phyloP scores from a whole-genome alignment of 2,888 invertebrate genomes.

The Octodonta nipae region DNA sequence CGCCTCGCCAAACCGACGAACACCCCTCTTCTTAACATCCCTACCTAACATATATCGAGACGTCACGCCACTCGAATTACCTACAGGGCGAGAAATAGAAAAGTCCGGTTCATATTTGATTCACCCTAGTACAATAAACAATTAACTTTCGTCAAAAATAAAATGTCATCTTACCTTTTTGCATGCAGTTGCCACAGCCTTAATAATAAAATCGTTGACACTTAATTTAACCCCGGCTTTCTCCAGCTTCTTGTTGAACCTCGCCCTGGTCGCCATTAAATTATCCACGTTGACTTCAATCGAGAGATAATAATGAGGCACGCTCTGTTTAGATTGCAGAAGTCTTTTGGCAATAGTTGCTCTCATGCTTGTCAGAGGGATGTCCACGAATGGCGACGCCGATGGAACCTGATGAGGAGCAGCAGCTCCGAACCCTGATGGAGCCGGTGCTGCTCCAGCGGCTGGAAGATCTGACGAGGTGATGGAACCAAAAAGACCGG shows the following conservation, averaged over 20 bases:
- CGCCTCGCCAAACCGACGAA: no score
- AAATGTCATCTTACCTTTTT: conserved; percentile 42
- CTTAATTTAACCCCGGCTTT: conserved; percentile 77
- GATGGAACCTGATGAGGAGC: conserved; percentile 24
- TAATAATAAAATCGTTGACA: conserved; percentile 91
- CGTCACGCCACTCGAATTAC: no score
- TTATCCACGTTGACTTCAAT: conserved; percentile 76
- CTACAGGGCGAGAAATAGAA: no score
- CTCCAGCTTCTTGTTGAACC: conserved; percentile 65
- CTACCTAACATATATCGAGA: no score
- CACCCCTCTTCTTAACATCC: no score
- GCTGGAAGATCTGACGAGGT: conserved; percentile 59
- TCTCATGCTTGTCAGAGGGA: conserved; percentile 72
- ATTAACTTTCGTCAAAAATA: no score
- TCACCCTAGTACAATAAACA: no score
- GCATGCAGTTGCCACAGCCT: conserved; percentile 81
- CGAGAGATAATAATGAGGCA: conserved; percentile 94
- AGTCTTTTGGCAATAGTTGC: conserved; percentile 81
- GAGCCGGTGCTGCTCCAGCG: conserved; percentile 14
- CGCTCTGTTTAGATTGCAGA: conserved; percentile 75
- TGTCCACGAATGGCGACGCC: conserved; percentile 46
- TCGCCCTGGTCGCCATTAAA: conserved; percentile 58
- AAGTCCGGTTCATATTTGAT: no score
- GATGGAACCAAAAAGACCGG: conserved; percentile 72
- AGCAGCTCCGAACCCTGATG: conserved; percentile 10